Base-by-base conservation (phyloP, 2,888 invertebrate species). In the Galerucella pusilla region DNA sequence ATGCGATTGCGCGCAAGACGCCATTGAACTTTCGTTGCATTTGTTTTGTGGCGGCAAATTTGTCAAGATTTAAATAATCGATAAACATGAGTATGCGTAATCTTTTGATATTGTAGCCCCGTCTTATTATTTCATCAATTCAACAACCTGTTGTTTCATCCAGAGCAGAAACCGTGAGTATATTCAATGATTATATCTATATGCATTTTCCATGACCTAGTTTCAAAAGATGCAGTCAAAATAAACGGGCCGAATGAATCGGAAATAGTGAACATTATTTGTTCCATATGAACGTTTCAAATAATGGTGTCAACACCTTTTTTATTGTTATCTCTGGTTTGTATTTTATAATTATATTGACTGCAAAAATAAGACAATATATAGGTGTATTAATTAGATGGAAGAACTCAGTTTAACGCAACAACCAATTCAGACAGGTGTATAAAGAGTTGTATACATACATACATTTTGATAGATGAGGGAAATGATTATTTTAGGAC, bases 1-100 rank as follows among this genome's bases (percentile, higher is more conserved):
- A 57, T 74, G 75, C 76, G 78, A 68, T 60, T 74, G 74, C 75
- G 77, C 76, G 42, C 60, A 14, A 59, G 60, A 73, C 76, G 79
- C 76, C 76, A 78, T 76, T 75, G 71, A 66, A 77, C 71, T 74
- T 76, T 79, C 74, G 76, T 77, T 78, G 77, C 76, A 79, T 80
- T 81, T 80, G 80, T 82, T 84, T 83, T 83, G 76, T 84, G 84
- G 85, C 85, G 85, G 84, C 83, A 85, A 84, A 84, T 80, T 77
- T 75, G 75, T 74, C 54, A 75, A 73, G 66, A 80, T 83, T 83
- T 75, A 74, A 82, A 83, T 80, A 82, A 83, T 86, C 86, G 84
- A 86, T 86, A 85, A 74, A 69, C 73, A 74, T 45, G 83, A 80
- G 81, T 79, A 71, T 85, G 85, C 85, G 85, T 76, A 66, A 71